Conservation (phyloP, 2,113 vertebrate genomes). For the Carlito syrichta region DNA sequence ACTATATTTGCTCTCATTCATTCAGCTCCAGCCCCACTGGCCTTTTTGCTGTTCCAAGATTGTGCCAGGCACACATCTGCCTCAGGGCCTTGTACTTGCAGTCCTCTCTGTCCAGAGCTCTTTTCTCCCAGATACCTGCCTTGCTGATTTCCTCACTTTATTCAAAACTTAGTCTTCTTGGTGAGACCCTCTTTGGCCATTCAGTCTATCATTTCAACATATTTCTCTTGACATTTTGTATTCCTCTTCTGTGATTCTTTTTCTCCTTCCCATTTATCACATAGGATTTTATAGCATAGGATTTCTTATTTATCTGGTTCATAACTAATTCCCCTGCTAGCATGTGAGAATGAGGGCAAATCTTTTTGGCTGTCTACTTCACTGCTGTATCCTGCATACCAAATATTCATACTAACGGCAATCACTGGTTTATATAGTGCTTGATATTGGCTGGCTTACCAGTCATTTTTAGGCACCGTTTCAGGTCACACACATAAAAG, state of each 20-base stretch:
- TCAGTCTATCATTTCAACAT: background rate
- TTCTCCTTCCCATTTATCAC: background rate
- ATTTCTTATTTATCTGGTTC: background rate
- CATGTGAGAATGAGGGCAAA: background rate
- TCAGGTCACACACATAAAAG: background rate
- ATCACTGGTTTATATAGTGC: background rate
- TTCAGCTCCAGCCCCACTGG: background rate
- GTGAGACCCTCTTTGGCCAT: background rate
- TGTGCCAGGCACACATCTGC: background rate
- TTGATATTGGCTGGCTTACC: background rate
- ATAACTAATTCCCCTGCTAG: background rate
- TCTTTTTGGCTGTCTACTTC: background rate
- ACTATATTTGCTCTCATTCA: background rate
- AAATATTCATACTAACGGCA: background rate
- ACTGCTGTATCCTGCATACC: background rate
- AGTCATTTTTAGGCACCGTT: too few species aligned
- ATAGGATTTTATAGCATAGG: background rate
- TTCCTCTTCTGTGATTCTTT: background rate
- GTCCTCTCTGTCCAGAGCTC: too few species aligned
- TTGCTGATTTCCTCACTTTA: background rate
- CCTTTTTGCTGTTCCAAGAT: background rate
- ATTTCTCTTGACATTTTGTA: background rate
- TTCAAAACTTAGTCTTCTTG: background rate
- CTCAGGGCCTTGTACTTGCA: background rate
- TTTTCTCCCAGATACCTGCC: background rate